phyloP scores from a whole-genome alignment of 2,113 vertebrate genomes.

The Cercocebus atys region DNA sequence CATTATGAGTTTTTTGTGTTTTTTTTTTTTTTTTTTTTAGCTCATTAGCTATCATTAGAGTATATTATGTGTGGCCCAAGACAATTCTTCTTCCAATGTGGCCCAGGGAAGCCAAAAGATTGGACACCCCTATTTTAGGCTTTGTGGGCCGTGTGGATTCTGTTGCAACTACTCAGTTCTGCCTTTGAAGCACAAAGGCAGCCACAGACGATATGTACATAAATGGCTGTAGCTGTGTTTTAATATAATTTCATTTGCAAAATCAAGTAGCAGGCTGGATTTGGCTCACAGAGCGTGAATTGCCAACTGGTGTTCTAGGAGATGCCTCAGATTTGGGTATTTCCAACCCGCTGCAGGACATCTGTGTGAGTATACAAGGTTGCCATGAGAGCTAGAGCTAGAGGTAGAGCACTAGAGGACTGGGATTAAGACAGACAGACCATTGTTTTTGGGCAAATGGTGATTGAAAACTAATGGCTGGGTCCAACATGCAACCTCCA shows the following conservation, averaged over 20 bases:
- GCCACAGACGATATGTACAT: not conserved
- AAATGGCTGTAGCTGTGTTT: not conserved
- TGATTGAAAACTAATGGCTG: not conserved
- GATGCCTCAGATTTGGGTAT: not conserved
- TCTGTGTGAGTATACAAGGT: not conserved
- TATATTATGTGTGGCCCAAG: no score
- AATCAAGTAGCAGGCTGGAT: not conserved
- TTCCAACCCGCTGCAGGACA: not conserved
- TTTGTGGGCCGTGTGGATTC: not conserved
- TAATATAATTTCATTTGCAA: not conserved
- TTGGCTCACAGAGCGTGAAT: not conserved
- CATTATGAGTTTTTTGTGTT: no score
- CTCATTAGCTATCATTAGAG: no score
- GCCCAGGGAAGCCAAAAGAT: no score
- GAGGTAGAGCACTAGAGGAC: not conserved
- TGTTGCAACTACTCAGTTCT: not conserved
- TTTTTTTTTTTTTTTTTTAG: no score
- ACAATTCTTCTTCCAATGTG: no score
- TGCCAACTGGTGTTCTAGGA: not conserved
- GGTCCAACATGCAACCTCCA: not conserved
- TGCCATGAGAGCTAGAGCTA: not conserved
- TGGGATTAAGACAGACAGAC: not conserved
- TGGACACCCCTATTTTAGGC: not conserved
- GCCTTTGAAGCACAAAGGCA: not conserved
- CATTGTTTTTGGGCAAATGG: not conserved